Evolutionary conservation across 2,888 invertebrate species (phyloP).

Genomic region (Arge pagana): DNA sequence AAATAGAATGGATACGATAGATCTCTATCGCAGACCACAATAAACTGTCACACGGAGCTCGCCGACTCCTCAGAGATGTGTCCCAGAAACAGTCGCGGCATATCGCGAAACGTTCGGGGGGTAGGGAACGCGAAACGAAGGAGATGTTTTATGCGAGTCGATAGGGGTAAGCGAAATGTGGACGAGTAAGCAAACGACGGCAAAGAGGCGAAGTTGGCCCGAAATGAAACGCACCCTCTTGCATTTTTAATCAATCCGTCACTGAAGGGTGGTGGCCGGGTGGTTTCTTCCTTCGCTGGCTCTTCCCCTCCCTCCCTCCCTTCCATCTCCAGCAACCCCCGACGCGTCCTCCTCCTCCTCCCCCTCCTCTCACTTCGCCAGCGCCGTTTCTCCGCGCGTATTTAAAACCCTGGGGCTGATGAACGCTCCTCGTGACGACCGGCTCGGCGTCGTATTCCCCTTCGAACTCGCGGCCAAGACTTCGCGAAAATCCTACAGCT

Average conservation of each 20-base stretch:
- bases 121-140: no score
- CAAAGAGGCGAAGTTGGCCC: conserved; percentile 30
- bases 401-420: conserved; percentile 60
- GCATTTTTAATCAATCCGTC: conserved; percentile 60
- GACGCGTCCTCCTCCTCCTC: neutral
- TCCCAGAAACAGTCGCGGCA: no score
- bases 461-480: conserved; percentile 27
- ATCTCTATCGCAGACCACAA: no score
- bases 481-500: conserved; percentile 30
- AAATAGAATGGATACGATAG: no score
- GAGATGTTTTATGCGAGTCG: no score
- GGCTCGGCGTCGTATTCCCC: conserved; percentile 41
- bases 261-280: conserved; percentile 45
- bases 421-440: conserved; percentile 57
- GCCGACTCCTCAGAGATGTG: no score
- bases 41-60: no score
- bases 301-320: conserved; percentile 14
- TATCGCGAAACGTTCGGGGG: no score
- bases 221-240: conserved; percentile 46
- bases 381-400: conserved; percentile 49
- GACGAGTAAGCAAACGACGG: no score
- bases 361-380: conserved; percentile 11
- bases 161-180: no score
- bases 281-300: conserved; percentile 13
- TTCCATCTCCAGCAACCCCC: no score